Evolutionary conservation across 1,140 invertebrate species (phyloP).

Genomic region (Agrypnia vestita): DNA sequence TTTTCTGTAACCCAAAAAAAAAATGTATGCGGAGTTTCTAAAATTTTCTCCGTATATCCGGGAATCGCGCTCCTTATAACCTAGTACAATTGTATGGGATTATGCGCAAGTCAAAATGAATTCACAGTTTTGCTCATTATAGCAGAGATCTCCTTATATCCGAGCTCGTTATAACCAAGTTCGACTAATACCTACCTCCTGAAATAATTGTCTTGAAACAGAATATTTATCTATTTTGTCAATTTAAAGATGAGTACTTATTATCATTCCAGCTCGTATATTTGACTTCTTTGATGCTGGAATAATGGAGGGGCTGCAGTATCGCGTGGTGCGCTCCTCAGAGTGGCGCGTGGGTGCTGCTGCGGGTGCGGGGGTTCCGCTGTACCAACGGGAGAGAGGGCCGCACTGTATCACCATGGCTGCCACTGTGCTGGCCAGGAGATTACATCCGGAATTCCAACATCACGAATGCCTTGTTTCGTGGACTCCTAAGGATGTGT

Average conservation of each 20-base stretch:
- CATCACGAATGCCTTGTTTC: slow-evolving; percentile 76
- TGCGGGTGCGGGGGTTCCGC: slow-evolving; percentile 72
- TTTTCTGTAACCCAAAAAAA: too few species aligned
- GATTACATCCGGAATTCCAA: slow-evolving; percentile 75
- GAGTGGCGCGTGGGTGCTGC: slow-evolving; percentile 66
- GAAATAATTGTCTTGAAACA: too few species aligned
- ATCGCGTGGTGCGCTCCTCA: slow-evolving; percentile 78
- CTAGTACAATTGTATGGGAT: too few species aligned
- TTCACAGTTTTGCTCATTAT: too few species aligned
- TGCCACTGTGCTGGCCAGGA: slow-evolving; percentile 79
- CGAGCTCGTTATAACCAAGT: too few species aligned
- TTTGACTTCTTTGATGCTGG: slow-evolving; percentile 92
- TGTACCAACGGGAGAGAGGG: slow-evolving; percentile 45
- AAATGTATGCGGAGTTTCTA: too few species aligned
- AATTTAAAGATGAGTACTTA: not conserved
- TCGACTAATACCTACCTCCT: too few species aligned
- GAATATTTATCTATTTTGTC: too few species aligned
- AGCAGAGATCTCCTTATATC: too few species aligned
- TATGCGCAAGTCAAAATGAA: too few species aligned
- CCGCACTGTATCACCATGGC: slow-evolving; percentile 73
- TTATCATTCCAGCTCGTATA: slow-evolving; percentile 78
- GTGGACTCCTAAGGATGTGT: slow-evolving; percentile 82
- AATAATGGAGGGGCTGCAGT: slow-evolving; percentile 89
- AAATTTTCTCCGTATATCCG: too few species aligned
- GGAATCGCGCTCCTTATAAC: too few species aligned